phyloP scores from a whole-genome alignment of 2,797 vertebrate genomes.

The Gorsachius magnificus region DNA sequence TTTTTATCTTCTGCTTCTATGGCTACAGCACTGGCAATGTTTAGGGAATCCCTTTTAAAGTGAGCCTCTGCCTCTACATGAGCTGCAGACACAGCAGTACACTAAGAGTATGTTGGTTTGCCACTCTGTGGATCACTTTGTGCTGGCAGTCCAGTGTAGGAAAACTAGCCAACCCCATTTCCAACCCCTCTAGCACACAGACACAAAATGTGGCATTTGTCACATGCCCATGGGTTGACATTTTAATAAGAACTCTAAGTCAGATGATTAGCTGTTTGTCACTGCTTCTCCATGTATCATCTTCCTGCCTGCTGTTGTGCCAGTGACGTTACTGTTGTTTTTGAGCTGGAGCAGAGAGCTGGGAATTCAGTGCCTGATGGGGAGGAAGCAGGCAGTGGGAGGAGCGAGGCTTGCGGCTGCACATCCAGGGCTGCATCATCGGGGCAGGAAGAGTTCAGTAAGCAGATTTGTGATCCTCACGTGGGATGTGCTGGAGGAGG shows the following conservation, averaged over 20 bases:
- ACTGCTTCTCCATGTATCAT: slow-evolving; percentile 1
- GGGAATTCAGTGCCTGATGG: background rate
- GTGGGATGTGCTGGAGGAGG: background rate
- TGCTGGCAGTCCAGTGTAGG: background rate
- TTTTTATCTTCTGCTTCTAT: background rate
- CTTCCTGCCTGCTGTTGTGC: slow-evolving; percentile 25
- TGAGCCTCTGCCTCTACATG: background rate
- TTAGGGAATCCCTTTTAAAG: background rate
- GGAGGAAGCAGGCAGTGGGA: background rate
- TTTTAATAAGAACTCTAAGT: background rate
- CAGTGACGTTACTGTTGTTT: background rate
- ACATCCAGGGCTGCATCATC: background rate
- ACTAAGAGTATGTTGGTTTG: background rate
- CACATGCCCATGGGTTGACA: slow-evolving; percentile 22
- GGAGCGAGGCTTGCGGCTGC: background rate
- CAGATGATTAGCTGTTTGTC: slow-evolving; percentile 35
- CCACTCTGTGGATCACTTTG: background rate
- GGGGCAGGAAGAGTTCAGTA: background rate
- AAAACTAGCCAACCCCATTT: background rate
- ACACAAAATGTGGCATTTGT: background rate
- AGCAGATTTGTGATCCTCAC: background rate
- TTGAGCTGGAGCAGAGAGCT: background rate
- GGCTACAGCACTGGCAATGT: background rate
- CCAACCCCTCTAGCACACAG: background rate
- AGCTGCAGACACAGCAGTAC: background rate